Conservation (phyloP, 2,888 invertebrate genomes). For the Tenthredo scrophulariae region DNA sequence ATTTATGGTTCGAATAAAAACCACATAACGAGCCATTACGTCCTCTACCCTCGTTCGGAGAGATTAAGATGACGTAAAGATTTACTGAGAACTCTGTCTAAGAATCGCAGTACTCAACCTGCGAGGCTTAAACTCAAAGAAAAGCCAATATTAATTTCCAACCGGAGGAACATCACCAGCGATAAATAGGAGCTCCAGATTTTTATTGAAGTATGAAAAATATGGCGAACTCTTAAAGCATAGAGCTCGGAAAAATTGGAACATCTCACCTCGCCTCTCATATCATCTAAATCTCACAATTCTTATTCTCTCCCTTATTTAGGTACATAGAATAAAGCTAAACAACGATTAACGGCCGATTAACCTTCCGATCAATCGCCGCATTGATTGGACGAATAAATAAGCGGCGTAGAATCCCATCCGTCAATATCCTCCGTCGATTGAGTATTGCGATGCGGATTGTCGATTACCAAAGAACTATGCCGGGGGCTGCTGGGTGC, state of each 20-base stretch:
- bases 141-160: background rate
- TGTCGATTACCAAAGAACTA: conserved; percentile 63
- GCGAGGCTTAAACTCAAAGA: background rate
- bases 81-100: conserved; percentile 14
- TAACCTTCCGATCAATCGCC: background rate
- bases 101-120: conserved; percentile 5
- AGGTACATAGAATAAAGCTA: background rate
- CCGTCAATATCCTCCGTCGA: conserved; percentile 72
- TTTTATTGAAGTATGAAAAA: conserved; percentile 21
- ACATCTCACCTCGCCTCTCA: background rate
- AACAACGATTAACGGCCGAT: background rate
- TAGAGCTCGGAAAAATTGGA: background rate
- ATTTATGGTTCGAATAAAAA: conserved; percentile 44
- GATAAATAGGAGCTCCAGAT: conserved; percentile 1
- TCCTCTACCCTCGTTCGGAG: conserved; percentile 32
- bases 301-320: background rate
- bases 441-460: conserved; percentile 64
- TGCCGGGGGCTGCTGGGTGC: conserved; percentile 71
- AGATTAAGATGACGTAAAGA: conserved; percentile 49
- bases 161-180: background rate
- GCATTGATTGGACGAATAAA: conserved; percentile 58
- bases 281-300: background rate
- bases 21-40: conserved; percentile 41
- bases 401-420: conserved; percentile 71
- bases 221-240: background rate